Conservation (phyloP, 2,888 invertebrate species). For the Acanthococcus lagerstroemiae region DNA sequence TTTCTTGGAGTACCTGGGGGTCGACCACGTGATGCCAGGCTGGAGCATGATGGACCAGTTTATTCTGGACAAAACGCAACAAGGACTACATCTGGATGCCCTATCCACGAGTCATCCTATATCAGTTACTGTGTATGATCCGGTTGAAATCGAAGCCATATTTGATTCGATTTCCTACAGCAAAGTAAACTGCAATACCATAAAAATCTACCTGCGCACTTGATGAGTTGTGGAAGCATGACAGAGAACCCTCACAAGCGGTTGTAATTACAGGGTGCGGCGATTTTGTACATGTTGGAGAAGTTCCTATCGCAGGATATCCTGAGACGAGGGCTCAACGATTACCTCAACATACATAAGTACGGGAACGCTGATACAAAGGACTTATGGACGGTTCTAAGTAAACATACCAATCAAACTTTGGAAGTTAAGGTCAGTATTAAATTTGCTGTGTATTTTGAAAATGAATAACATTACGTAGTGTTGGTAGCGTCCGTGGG, state of each 20-base stretch:
- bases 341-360: slow-evolving; percentile 57
- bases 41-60: slow-evolving; percentile 64
- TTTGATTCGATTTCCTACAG: slow-evolving; percentile 67
- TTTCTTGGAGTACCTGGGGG: slow-evolving; percentile 67
- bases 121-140: slow-evolving; percentile 56
- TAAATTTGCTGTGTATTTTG: too few relatives aligned
- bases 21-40: slow-evolving; percentile 51
- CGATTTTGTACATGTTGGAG: slow-evolving; percentile 61
- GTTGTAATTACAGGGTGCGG: slow-evolving; percentile 51
- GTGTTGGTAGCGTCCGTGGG: too few relatives aligned
- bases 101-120: slow-evolving; percentile 62
- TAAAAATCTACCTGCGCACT: too few relatives aligned
- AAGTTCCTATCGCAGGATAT: slow-evolving; percentile 55
- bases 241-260: too few relatives aligned
- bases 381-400: slow-evolving; percentile 70
- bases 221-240: too few relatives aligned
- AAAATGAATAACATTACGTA: too few relatives aligned
- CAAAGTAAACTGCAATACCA: slow-evolving; percentile 47
- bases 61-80: slow-evolving; percentile 56
- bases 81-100: slow-evolving; percentile 57
- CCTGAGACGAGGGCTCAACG: slow-evolving; percentile 53
- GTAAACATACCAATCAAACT: slow-evolving; percentile 52
- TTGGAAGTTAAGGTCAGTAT: slow-evolving; percentile 52
- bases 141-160: slow-evolving; percentile 59
- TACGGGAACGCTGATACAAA: slow-evolving; percentile 64